phyloP scores from a whole-genome alignment of 2,113 vertebrate genomes.

The Orthonyx spaldingii region DNA sequence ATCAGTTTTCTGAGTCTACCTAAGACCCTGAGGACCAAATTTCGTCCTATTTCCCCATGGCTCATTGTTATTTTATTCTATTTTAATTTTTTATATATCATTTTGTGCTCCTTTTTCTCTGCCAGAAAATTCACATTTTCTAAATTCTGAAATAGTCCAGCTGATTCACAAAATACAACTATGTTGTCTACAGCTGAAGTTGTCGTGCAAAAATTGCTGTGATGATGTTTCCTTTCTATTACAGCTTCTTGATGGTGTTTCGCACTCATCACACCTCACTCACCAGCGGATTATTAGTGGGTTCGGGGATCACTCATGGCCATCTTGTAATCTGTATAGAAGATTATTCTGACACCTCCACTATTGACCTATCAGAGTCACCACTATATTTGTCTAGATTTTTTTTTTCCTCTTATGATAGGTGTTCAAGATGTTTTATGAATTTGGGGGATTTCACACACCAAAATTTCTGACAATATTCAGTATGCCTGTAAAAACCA shows the following conservation, averaged over 20 bases:
- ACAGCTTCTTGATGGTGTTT: neutral
- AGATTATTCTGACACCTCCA: neutral
- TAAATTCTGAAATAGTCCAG: neutral
- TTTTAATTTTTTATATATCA: neutral
- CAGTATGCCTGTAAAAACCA: neutral
- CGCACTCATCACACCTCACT: neutral
- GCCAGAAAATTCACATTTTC: neutral
- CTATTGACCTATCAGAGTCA: neutral
- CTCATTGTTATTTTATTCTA: neutral
- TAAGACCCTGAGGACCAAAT: neutral
- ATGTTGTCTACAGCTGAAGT: neutral
- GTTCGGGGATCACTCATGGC: neutral
- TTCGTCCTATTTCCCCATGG: neutral
- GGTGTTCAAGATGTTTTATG: neutral
- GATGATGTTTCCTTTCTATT: neutral
- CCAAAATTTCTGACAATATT: neutral
- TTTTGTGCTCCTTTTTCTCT: neutral
- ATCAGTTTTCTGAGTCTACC: neutral
- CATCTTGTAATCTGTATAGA: neutral
- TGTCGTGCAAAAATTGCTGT: neutral
- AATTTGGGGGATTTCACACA: neutral
- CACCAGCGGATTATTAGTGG: neutral
- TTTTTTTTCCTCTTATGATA: neutral
- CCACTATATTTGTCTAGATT: neutral
- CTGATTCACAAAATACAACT: neutral